Base-by-base conservation (phyloP, 2,797 vertebrate genomes). In the Phyllotis vaccarum region DNA sequence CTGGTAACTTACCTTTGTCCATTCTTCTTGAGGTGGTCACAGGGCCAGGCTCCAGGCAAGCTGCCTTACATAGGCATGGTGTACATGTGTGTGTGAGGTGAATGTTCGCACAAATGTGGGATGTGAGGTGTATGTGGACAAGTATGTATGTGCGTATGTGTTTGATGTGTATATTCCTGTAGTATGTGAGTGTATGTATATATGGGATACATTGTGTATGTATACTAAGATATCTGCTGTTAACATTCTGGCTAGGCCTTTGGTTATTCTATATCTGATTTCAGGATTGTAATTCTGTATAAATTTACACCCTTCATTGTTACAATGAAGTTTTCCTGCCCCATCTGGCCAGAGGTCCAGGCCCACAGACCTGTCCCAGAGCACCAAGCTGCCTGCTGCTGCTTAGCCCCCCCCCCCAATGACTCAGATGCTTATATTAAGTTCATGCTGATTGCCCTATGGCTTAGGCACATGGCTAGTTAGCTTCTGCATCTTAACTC, bases 61-160 rank as follows among this genome's bases (percentile, higher is more conserved):
- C 60, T 37, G 81, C 22, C 2, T 3, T 70, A 1, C 16, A 9
- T 3, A 24, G 11, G 29, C 13, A 17, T 43, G 29, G 17, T 60
- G 29, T 72, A 9, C 12, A 27, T 87, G 31, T 76, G 24, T 8
- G 14, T 56, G 62, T 21, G 43, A 7, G n/a, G 31, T 16, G 46
- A 9, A 9, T 31, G 21, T 16, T 17, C 0, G 34, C 1, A 12
- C 54, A 3, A 1, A 7, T 3, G 5, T 21, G 16, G 37, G 3
- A 19, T 9, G 2, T 16, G 16, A 46, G 72, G 14, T 56, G 6
- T 21, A 22, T 43, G 29, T n/a, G 43, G 0, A 13, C 12, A 11
- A 37, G 12, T 0, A 3, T 11, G 6, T 43, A 7, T 40, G 46
- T 56, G 24, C 56, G 6, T 62, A 43, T 72, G 86, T n/a, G 22